Base-by-base conservation (phyloP, 2,113 vertebrate genomes). In the Perognathus longimembris region DNA sequence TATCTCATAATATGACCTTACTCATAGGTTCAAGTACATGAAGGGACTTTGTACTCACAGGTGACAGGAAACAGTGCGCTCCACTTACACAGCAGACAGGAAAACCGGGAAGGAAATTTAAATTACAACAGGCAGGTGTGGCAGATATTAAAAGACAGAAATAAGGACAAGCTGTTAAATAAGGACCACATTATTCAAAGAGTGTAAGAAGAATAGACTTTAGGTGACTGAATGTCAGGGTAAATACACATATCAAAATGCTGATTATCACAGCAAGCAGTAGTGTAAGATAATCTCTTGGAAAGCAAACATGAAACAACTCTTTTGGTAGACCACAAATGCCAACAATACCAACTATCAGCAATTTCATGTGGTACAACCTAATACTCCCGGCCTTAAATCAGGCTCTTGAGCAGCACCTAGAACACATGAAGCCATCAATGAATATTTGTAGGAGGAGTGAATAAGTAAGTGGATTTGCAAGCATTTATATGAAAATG, bases 61-160 rank as follows among this genome's bases (percentile, higher is more conserved):
- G 92, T 57, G 94, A 95, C 70, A 89, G 94, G 94, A 92, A 96
- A 92, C 93, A 94, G 91, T 97, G 94, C n/a, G 38, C 50, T 92
- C 86, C 64, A 85, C 89, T 91, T 85, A 76, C 61, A 79, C 74
- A 79, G 73, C 88, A 30, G 70, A 93, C 73, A 71, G 84, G n/a
- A 89, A 94, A 89, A 85, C 75, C 84, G 59, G n/a, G 42, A 71
- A 91, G 0, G 1, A 24, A 71, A 42, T 66, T 93, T 69, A 71
- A 95, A 92, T 93, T 89, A 92, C 87, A 85, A 78, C 34, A 81
- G n/a, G 64, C 83, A 76, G 76, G 45, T 88, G 88, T 84, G 92
- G 83, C 67, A 84, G 45, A 82, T 83, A 81, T 71, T 73, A 94
- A 93, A 83, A 88, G 66, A 40, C 80, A 95, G 86, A 87, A 93